Base-by-base conservation (phyloP, 2,888 invertebrate species). In the Melanostoma mellinum region DNA sequence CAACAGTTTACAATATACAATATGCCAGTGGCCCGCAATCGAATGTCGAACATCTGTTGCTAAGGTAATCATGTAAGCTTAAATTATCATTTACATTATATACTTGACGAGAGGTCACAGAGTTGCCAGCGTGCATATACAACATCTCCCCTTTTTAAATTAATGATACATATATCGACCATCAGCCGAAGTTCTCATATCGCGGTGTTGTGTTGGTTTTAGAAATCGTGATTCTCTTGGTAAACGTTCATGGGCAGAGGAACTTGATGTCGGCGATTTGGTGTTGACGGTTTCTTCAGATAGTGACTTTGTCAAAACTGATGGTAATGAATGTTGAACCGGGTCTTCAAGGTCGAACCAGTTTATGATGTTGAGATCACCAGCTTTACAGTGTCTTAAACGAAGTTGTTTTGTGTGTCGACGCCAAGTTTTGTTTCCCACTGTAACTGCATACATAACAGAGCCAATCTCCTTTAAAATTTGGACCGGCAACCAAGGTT, bases 371-470 rank as follows among this genome's bases (percentile, higher is more conserved):
- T 58, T 58, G 4, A 42, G 56, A 58, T 58, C 56, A 5, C 56
- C 40, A 58, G 20, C 42, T 58, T 38, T 30, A 42, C 42, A 42
- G 40, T 58, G 56, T 10, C 40, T 58, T 58, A 40, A 40, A 9
- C 56, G 56, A 56, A 72, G 10, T 63, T 73, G 55, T 46, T 73
- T 73, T 36, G 36, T 6, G 50, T 72, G 61, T 38, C 61, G 46
- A 1, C 36, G n/a, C 55, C 72, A 63, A n/a, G 53, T 55, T 53
- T 61, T 61, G 8, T 10, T 44, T 8, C 46, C 61, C 33, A 61
- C 50, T 61, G 48, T 32, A 1, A 61, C 53, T 6, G 36, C 72
- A 33, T 61, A 72, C 72, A 46, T 72, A 9, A 58, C 61, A 36
- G 44, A 38, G 1, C 36, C 61, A 46, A 53, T 61, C 30, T 30